These are phyloP conservation scores for Lates japonicus DNA, from an alignment of 2,797 vertebrate genomes.

Conservation along the genomic window DNA sequence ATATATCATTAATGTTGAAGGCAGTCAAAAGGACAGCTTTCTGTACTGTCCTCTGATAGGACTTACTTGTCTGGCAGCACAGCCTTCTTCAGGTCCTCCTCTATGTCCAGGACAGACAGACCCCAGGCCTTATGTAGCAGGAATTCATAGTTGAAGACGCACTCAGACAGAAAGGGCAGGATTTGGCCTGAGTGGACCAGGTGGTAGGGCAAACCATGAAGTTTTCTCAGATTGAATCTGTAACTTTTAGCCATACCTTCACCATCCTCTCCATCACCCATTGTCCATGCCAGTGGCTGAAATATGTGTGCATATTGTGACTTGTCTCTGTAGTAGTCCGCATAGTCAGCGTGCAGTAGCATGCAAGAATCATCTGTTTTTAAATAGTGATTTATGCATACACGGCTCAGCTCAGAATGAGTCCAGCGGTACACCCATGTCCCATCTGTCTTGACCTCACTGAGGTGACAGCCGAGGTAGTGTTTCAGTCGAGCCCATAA, in stretches of 20 bases:
- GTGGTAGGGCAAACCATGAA: constrained; percentile 82
- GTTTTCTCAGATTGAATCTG: constrained; percentile 82
- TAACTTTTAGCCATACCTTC: constrained; percentile 54
- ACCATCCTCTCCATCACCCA: constrained; percentile 45
- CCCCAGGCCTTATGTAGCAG: constrained; percentile 84
- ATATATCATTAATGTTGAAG: too few species aligned
- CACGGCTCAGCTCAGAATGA: constrained; percentile 64
- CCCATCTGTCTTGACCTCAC: constrained; percentile 78
- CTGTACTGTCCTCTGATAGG: neutral
- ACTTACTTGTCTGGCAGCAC: constrained; percentile 80
- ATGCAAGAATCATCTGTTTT: constrained; percentile 65
- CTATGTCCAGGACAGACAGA: constrained; percentile 77
- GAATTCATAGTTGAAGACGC: constrained; percentile 86
- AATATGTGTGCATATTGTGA: constrained; percentile 50
- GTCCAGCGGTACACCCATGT: constrained; percentile 82
- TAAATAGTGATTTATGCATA: constrained; percentile 73
- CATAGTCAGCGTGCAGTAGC: constrained; percentile 74
- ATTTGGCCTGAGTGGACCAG: constrained; percentile 81
- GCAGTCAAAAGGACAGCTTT: too few species aligned
- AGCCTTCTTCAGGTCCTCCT: constrained; percentile 83
- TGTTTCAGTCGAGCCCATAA: constrained; percentile 74
- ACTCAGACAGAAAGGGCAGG: constrained; percentile 76
- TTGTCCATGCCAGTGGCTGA: constrained; percentile 79
- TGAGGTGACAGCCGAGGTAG: constrained; percentile 73
- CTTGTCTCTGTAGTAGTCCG: constrained; percentile 72